These are phyloP conservation scores for Plectrocnemia conspersa DNA, from an alignment of 1,140 invertebrate genomes.

Conservation along the genomic window DNA sequence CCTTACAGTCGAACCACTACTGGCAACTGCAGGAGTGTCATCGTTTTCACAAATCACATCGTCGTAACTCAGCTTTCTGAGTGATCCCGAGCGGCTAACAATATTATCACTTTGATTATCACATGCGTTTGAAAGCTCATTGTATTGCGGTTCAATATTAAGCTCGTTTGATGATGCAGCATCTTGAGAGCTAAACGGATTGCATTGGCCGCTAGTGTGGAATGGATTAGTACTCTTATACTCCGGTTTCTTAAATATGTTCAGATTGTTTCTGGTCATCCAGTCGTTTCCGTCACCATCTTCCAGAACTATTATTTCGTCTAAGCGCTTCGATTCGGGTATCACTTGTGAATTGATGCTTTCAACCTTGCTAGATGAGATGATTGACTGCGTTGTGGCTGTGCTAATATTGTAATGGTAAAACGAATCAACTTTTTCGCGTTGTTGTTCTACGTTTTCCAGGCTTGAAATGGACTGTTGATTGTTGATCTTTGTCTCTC, in stretches of 20 bases:
- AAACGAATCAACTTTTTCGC: slow-evolving; percentile 29
- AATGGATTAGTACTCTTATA: slow-evolving; percentile 35
- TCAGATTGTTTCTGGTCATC: slow-evolving; percentile 31
- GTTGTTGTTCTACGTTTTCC: slow-evolving; percentile 11
- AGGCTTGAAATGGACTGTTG: slow-evolving; percentile 11
- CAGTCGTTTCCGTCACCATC: slow-evolving; percentile 30
- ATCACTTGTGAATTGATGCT: not conserved
- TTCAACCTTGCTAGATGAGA: slow-evolving; percentile 20
- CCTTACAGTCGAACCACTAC: slow-evolving; percentile 13
- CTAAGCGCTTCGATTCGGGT: slow-evolving; percentile 12
- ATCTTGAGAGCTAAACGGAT: slow-evolving; percentile 30
- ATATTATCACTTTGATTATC: slow-evolving; percentile 26
- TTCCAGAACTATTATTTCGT: slow-evolving; percentile 20
- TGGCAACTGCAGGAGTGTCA: not conserved
- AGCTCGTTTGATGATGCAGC: slow-evolving; percentile 2
- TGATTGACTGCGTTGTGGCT: slow-evolving; percentile 18
- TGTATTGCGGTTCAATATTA: slow-evolving; percentile 2
- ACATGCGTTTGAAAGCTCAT: slow-evolving; percentile 25
- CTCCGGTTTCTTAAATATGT: slow-evolving; percentile 32
- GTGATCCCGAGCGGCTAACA: slow-evolving; percentile 14
- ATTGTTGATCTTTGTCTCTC: slow-evolving; percentile 23
- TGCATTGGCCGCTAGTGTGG: slow-evolving; percentile 30
- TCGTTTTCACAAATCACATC: slow-evolving; percentile 15
- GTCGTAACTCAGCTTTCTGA: slow-evolving; percentile 27
- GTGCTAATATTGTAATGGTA: slow-evolving; percentile 32